Percentiles rank a stretch among this genome's conserved stretches.
phyloP scores from a whole-genome alignment of 2,113 vertebrate species.

The Craseonycteris thonglongyai region DNA sequence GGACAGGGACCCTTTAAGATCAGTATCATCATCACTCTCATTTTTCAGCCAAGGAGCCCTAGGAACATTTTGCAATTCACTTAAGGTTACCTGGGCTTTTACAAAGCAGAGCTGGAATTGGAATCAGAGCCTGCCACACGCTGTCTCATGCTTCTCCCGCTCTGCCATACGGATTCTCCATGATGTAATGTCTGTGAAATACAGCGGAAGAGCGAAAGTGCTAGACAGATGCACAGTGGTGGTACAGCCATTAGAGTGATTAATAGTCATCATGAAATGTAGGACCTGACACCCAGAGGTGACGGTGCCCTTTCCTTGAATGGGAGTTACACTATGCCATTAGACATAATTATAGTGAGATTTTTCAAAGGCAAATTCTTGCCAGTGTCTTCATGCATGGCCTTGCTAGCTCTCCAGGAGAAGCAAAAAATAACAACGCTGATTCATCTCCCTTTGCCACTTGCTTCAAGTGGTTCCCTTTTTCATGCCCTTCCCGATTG shows the following conservation, averaged over 20 bases:
- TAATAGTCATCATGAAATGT: slow-evolving; percentile 35
- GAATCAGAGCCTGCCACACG: neutral
- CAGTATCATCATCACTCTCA: neutral
- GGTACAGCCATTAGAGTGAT: slow-evolving; percentile 32
- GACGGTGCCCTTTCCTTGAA: slow-evolving; percentile 50
- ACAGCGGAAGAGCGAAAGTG: neutral
- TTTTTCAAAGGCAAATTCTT: slow-evolving; percentile 66
- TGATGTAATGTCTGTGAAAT: neutral
- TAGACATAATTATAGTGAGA: slow-evolving; percentile 52
- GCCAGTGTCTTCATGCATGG: slow-evolving; percentile 45
- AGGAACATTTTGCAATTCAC: neutral
- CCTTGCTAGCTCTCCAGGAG: slow-evolving; percentile 55
- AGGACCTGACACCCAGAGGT: slow-evolving; percentile 48
- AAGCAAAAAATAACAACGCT: slow-evolving; percentile 65
- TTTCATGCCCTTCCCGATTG: slow-evolving; percentile 65
- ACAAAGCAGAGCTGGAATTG: neutral
- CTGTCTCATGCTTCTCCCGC: neutral
- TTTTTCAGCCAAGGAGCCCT: neutral
- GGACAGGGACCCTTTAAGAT: neutral
- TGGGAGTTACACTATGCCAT: slow-evolving; percentile 29
- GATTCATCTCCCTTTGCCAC: slow-evolving; percentile 77
- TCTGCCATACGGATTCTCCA: neutral
- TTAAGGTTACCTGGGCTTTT: neutral
- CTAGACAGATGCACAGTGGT: neutral
- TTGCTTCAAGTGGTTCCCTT: slow-evolving; percentile 70